Base-by-base conservation (phyloP, 2,113 vertebrate genomes). In the Sebastes schlegelii region DNA sequence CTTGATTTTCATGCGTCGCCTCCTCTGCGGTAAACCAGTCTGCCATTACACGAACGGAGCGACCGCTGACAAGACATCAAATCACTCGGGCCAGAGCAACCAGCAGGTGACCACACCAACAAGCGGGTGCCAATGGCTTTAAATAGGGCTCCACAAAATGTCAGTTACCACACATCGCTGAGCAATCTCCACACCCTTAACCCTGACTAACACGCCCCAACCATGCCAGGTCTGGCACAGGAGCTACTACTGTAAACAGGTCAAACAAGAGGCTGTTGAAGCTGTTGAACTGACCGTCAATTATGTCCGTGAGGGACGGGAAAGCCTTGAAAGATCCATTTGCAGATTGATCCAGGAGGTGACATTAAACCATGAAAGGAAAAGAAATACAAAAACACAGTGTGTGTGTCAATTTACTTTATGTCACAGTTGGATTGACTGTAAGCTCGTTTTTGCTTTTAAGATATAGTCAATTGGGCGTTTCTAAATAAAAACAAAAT, bases 71-170 rank as follows among this genome's bases (percentile, higher is more conserved):
- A 58, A 71, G 76, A 48, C 40, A 65, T 86, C 67, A 80, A 85
- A 85, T 79, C 51, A 77, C 64, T 77, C 16, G 1, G 14, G 52
- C 84, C 43, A 49, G 65, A 63, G 49, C 68, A 70, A 66, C 52
- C 85, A 80, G 83, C 80, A 82, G 86, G 88, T 85, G 84, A 79
- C 60, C 17, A 10, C 78, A 8, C 40, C 77, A 84, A 81, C 71
- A 73, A 82, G 67, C 16, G 21, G 6, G 52, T 72, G 73, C 79
- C 77, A 77, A 80, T 77, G n/a, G 58, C 52, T 83, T 82, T 84
- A 86, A 91, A 86, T 78, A 80, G 42, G 54, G 23, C 62, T 89
- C 78, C 68, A 82, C 69, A 63, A 91, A 91, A 93, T 90, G 89
- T 90, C 89, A 88, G 11, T 87, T 86, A 86, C 62, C 68, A 77